phyloP scores from a whole-genome alignment of 2,888 invertebrate species.

The Pharmacophagus antenor region DNA sequence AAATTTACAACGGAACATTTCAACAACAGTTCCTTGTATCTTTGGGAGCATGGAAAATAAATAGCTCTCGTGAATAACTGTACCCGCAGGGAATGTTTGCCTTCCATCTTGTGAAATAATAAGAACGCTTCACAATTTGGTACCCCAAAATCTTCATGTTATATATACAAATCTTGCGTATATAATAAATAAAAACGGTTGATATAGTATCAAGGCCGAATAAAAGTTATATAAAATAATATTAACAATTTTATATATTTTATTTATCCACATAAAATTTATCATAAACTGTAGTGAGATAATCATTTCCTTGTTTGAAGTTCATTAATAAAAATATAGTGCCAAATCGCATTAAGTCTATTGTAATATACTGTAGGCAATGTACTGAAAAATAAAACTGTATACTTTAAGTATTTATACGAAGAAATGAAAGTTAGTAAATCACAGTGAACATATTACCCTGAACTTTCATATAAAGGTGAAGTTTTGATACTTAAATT shows the following conservation, averaged over 20 bases:
- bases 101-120: slow-evolving; percentile 25
- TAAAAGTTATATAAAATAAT: not conserved
- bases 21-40: not conserved
- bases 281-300: too few species aligned
- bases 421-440: too few species aligned
- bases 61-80: slow-evolving; percentile 12
- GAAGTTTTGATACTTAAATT: too few species aligned
- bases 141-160: slow-evolving; percentile 1
- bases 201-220: not conserved
- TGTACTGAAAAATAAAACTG: too few species aligned
- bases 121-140: slow-evolving; percentile 9
- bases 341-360: too few species aligned
- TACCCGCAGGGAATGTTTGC: slow-evolving; percentile 19
- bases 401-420: too few species aligned
- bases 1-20: not conserved
- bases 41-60: slow-evolving; percentile 13
- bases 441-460: too few species aligned
- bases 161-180: not conserved
- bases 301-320: too few species aligned
- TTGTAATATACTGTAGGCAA: too few species aligned
- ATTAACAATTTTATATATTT: not conserved
- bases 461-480: too few species aligned
- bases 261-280: too few species aligned
- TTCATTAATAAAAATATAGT: too few species aligned
- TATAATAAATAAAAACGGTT: not conserved